A percentile compares a stretch with the other conserved stretches of the same genome.
Conservation (phyloP, 1,140 invertebrate species). For the Belonocnema kinseyi region DNA sequence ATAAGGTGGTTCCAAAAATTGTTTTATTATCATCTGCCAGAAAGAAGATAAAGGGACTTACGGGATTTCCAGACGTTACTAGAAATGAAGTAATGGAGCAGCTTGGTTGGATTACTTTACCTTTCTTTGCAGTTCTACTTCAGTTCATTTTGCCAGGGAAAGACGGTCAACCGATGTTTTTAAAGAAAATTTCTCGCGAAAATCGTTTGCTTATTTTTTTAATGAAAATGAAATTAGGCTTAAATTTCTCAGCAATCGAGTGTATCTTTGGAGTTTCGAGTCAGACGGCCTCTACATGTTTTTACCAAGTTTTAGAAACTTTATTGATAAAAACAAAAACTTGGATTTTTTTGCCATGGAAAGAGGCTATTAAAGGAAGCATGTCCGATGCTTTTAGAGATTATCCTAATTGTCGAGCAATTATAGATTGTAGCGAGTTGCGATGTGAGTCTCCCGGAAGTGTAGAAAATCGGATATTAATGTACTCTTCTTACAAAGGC, state of each 20-base stretch:
- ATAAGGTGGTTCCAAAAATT: too few relatives aligned
- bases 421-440: conserved; percentile 39
- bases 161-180: too few relatives aligned
- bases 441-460: conserved; percentile 26
- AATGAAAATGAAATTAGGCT: conserved; percentile 11
- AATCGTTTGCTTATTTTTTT: not conserved
- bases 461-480: conserved; percentile 35
- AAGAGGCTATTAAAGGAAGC: conserved; percentile 22
- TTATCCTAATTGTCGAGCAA: conserved; percentile 23
- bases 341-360: not conserved
- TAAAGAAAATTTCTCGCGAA: too few relatives aligned
- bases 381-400: conserved; percentile 32
- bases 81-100: too few relatives aligned
- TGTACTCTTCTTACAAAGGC: conserved; percentile 41
- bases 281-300: not conserved
- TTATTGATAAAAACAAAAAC: too few relatives aligned
- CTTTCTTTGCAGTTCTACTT: too few relatives aligned
- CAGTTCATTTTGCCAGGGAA: too few relatives aligned
- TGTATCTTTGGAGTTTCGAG: not conserved
- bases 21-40: too few relatives aligned
- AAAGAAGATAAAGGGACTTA: not conserved
- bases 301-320: not conserved
- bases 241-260: not conserved
- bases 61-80: too few relatives aligned
- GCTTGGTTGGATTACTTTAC: too few relatives aligned